Evolutionary conservation across 2,113 vertebrate genomes (phyloP), one percentile per base, ranked within the genome.

Genomic region (Rhinichthys klamathensis): DNA sequence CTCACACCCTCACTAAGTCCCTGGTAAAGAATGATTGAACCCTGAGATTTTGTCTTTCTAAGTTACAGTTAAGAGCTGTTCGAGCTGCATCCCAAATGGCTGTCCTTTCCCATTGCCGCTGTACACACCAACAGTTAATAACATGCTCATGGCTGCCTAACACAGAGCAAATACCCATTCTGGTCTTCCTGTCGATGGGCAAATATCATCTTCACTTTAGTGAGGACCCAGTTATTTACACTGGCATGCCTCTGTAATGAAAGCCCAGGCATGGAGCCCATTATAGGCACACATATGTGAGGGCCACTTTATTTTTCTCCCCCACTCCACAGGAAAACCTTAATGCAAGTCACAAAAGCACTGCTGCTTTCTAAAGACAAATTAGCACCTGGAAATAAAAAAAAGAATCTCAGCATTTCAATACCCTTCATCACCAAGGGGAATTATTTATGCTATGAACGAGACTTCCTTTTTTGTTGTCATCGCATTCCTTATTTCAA

Each of bases 191-290:
- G 90, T 92, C 92, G 88, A 91, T 38, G 6, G 88, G 95, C 93
- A 96, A 96, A 95, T 92, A 93, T 88, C 89, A 89, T 88, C 87
- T 90, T 87, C 84, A 85, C 92, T 92, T 93, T 92, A 93, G 90
- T 89, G 90, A 93, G 87, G 89, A 91, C 90, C 35, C 87, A 95
- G 93, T 69, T 93, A 95, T 96, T 96, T 95, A 94, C 93, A 93
- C 81, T 87, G 79, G 88, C 90, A 89, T 88, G 84, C 89, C 89
- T 86, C 88, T 69, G 84, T 93, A 94, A 90, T 94, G 91, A 94
- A 92, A 93, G 72, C 65, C 87, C 80, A 38, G 88, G 63, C 75
- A 69, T 15, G 69, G 46, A 84, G 82, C 79, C 67, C 61, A 69
- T 83, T 83, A 83, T 25, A 70, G 23, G 27, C 67, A 56, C 67